These are phyloP conservation scores for Lysandra bellargus DNA, from an alignment of 2,888 invertebrate genomes.

Conservation along the genomic window DNA sequence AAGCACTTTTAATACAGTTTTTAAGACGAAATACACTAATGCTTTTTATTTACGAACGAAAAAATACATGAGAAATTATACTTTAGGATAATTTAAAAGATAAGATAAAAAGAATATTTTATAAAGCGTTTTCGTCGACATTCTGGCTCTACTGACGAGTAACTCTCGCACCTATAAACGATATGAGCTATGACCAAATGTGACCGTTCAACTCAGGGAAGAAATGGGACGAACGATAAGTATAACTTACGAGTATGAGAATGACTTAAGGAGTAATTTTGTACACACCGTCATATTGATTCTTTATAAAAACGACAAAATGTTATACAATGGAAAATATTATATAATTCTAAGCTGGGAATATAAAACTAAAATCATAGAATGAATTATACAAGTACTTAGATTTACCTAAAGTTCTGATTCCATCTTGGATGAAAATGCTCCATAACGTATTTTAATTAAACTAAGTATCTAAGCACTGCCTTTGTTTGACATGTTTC, in stretches of 20 bases:
- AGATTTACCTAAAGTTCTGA: not conserved
- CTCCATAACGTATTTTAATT: constrained; percentile 6
- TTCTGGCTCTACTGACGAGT: not conserved
- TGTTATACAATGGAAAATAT: not conserved
- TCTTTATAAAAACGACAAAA: not conserved
- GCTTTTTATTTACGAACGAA: not conserved
- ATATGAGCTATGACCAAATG: constrained; percentile 2
- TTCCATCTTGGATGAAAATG: not conserved
- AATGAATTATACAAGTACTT: no score
- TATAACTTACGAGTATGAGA: not conserved
- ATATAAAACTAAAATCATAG: not conserved
- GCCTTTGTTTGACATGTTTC: constrained; percentile 4
- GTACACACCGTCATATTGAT: not conserved
- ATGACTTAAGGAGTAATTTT: not conserved
- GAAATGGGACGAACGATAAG: constrained; percentile 3
- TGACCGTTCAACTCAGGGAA: not conserved
- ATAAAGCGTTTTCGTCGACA: not conserved
- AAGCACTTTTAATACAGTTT: not conserved
- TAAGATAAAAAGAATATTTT: not conserved
- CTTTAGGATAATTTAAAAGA: not conserved
- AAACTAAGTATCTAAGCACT: not conserved
- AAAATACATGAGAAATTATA: not conserved
- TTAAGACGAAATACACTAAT: not conserved
- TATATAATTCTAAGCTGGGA: not conserved
- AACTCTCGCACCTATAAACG: not conserved